phyloP scores from a whole-genome alignment of 2,113 vertebrate species.

The Elephantulus edwardii region DNA sequence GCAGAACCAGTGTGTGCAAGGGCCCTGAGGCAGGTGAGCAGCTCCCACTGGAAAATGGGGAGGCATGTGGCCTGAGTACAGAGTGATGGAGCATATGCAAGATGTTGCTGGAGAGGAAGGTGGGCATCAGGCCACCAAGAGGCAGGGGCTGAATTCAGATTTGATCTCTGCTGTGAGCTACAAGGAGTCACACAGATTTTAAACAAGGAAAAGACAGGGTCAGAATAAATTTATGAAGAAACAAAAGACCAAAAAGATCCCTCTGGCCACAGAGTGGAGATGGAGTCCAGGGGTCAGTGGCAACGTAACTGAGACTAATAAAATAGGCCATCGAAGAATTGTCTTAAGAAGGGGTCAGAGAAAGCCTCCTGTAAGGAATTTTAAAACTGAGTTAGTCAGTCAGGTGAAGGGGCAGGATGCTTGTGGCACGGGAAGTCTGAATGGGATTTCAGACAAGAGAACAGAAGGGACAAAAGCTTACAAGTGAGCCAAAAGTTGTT shows the following conservation, averaged over 20 bases:
- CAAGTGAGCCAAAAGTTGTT: not conserved
- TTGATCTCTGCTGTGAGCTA: not conserved
- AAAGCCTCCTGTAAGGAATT: not conserved
- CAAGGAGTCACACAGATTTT: not conserved
- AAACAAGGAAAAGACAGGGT: not conserved
- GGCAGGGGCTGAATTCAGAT: not conserved
- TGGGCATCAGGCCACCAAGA: not conserved
- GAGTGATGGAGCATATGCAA: not conserved
- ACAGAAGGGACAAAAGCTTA: not conserved
- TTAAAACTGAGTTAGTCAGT: not conserved
- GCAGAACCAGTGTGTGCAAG: not conserved
- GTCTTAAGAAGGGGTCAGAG: not conserved
- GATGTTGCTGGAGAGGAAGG: not conserved
- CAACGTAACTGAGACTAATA: not conserved
- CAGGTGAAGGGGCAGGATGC: not conserved
- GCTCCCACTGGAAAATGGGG: not conserved
- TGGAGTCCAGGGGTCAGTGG: not conserved
- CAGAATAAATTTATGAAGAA: conserved; percentile 8
- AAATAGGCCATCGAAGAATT: not conserved
- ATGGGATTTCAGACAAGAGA: not conserved
- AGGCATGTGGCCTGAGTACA: not conserved
- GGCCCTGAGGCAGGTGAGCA: not conserved
- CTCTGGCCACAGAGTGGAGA: not conserved
- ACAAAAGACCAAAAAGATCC: not conserved
- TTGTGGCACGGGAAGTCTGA: not conserved